Evolutionary conservation across 2,113 vertebrate genomes (phyloP).

Genomic region (Puffinus mauretanicus): DNA sequence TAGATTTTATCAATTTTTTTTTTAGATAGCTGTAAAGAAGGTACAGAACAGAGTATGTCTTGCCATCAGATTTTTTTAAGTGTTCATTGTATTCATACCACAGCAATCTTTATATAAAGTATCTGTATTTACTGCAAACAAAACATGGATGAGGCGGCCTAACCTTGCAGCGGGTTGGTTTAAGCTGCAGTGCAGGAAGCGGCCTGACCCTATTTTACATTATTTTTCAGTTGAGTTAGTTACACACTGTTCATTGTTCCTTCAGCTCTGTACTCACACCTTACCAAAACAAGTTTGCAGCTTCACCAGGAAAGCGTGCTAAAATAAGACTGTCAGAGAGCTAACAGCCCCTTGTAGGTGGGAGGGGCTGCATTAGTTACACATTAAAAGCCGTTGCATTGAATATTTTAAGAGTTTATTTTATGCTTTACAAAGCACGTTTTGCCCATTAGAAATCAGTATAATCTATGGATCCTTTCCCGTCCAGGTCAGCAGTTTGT

Average conservation of each 20-base stretch:
- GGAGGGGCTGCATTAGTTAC: background rate
- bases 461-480: constrained; percentile 31
- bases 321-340: background rate
- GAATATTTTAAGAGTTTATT: background rate
- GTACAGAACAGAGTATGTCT: background rate
- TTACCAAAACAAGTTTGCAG: background rate
- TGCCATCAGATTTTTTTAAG: background rate
- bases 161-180: background rate
- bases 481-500: constrained; percentile 44
- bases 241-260: background rate
- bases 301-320: background rate
- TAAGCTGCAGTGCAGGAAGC: background rate
- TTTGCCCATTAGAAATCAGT: background rate
- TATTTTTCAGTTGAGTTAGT: background rate
- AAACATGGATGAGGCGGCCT: background rate
- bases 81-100: background rate
- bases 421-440: constrained; percentile 20
- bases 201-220: too few relatives aligned
- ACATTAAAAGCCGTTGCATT: background rate
- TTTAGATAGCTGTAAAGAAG: background rate
- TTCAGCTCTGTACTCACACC: background rate
- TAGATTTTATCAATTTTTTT: background rate
- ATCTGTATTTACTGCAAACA: background rate
- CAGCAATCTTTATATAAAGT: background rate
- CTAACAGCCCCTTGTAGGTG: accelerated